These are phyloP conservation scores for Rhinopomastus cyanomelas DNA, from an alignment of 2,113 vertebrate genomes.

Conservation along the genomic window DNA sequence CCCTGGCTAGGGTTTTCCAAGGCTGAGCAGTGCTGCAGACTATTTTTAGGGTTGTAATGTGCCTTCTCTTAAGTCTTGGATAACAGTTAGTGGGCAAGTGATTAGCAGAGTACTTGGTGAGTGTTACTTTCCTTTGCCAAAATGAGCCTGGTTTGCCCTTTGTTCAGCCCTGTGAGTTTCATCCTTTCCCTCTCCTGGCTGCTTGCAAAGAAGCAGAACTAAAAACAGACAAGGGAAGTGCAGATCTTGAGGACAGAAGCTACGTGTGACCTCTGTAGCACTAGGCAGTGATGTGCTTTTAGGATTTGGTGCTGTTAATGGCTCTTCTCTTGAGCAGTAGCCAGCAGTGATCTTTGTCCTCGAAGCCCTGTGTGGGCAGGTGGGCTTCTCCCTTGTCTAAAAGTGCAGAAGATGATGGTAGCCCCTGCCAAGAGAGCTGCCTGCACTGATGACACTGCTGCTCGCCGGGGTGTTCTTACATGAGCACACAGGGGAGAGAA, in stretches of 20 bases:
- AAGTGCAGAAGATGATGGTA: background rate
- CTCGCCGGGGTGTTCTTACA: background rate
- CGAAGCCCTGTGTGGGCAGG: background rate
- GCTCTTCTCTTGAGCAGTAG: background rate
- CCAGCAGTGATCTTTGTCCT: background rate
- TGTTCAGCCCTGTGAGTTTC: background rate
- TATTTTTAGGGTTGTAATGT: slow-evolving; percentile 66
- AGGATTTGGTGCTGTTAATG: background rate
- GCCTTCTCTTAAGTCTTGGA: slow-evolving; percentile 63
- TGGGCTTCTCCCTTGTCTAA: background rate
- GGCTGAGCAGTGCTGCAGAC: slow-evolving; percentile 40
- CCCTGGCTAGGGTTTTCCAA: slow-evolving; percentile 32
- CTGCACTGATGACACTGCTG: background rate
- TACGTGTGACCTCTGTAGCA: background rate
- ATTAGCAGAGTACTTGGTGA: slow-evolving; percentile 31
- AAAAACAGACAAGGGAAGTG: background rate
- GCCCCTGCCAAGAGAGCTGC: background rate
- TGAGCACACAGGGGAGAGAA: background rate
- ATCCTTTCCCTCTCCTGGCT: background rate
- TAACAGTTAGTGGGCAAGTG: slow-evolving; percentile 16
- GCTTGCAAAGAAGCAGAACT: background rate
- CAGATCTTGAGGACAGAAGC: background rate
- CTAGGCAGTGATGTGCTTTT: background rate
- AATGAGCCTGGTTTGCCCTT: slow-evolving; percentile 7
- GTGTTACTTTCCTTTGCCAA: slow-evolving; percentile 41